Evolutionary conservation across 1,140 invertebrate genomes (phyloP).

Genomic region (Hycleus phaleratus): DNA sequence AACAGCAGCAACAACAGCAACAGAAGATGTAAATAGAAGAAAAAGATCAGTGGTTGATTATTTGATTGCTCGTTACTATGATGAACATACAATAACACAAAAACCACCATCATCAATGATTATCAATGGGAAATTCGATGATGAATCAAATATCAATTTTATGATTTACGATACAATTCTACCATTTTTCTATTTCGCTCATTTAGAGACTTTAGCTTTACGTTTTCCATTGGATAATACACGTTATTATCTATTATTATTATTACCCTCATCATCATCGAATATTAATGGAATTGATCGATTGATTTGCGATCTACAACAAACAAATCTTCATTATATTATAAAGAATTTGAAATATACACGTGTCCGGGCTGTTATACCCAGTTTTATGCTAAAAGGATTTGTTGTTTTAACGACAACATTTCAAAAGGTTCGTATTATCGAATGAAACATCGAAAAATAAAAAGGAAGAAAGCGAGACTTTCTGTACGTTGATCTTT

Average conservation of each 20-base stretch:
- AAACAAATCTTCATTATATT: conserved; percentile 53
- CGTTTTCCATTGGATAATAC: conserved; percentile 66
- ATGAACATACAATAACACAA: conserved; percentile 10
- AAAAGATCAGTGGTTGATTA: conserved; percentile 31
- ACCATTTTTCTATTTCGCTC: conserved; percentile 66
- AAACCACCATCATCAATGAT: conserved; percentile 13
- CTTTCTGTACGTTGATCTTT: no score
- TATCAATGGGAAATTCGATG: conserved; percentile 17
- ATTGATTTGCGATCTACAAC: conserved; percentile 33
- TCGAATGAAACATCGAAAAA: not conserved
- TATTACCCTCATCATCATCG: conserved; percentile 45
- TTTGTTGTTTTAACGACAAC: conserved; percentile 67
- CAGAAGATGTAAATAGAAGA: conserved; percentile 12
- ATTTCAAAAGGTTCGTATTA: conserved; percentile 60
- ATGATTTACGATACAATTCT: conserved; percentile 66
- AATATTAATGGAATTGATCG: conserved; percentile 38
- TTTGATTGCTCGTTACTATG: conserved; percentile 21
- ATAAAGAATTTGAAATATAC: conserved; percentile 56
- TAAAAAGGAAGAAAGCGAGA: no score
- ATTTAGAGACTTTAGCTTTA: conserved; percentile 59
- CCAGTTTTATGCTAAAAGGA: conserved; percentile 67
- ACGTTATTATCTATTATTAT: conserved; percentile 54
- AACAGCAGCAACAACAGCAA: conserved; percentile 40
- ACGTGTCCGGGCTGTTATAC: conserved; percentile 64
- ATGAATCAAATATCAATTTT: conserved; percentile 39